Evolutionary conservation across 2,888 invertebrate genomes (phyloP), one percentile per base, ranked within the genome.

Genomic region (Lamellibrachia columna): DNA sequence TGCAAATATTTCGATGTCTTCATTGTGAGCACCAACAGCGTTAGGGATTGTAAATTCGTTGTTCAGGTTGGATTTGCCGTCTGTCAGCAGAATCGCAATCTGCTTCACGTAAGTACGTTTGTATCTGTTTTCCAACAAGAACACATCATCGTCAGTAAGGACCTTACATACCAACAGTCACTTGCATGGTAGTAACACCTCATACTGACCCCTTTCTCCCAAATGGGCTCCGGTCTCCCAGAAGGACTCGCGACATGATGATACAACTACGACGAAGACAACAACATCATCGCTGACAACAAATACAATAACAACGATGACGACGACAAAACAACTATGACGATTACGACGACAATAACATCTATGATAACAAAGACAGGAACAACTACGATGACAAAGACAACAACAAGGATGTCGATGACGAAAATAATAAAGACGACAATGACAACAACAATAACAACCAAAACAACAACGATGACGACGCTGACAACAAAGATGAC

Each of bases 81-180:
- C 92, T 22, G 92, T 92, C 22, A 92, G n/a, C 8, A 92, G n/a
- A 28, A 92, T 60, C 8, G 92, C 92, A 52, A 92, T 91, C 58
- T 92, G 91, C 58, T 28, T 53, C 22, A 91, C 58, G 75, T 91
- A 55, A 0, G 55, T n/a, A 3, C 92, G 92, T 28, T 92, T 91
- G 28, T 60, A 58, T 22, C 75, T 53, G n/a, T 52, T 7, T 60
- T 60, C 60, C 9, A 11, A 60, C 60, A 60, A 8, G 15, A 60
- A 60, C 15, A 6, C 60, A 8, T 60, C 60, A 60, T 60, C 15
- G 15, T 9, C 60, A 60, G 11, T 15, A 60, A 3, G 11, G 15
- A 15, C 60, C 9, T 60, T 60, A 60, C 3, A 15, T 60, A 9
- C 7, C 60, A 9, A 60, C 15, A 60, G 55, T 7, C 55, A 55